Conservation (phyloP, 2,113 vertebrate species). For the Lasiurus borealis region DNA sequence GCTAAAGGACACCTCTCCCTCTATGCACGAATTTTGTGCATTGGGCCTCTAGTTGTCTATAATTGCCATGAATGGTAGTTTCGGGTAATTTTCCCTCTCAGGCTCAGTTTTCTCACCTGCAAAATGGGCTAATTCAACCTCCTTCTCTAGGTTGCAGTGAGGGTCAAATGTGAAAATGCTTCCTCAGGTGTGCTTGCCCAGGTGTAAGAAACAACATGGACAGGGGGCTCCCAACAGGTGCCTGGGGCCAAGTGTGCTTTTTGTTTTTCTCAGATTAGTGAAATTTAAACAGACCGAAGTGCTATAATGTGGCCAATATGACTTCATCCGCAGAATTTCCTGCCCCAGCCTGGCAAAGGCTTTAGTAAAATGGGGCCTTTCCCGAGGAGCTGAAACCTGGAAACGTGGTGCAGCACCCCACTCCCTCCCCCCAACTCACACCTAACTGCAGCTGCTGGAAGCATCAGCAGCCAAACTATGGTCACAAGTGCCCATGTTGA, state of each 20-base stretch:
- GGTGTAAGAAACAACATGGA: accelerated
- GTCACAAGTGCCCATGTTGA: background rate
- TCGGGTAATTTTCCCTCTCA: background rate
- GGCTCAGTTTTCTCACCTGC: conserved; percentile 13
- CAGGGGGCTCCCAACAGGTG: background rate
- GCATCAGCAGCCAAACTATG: background rate
- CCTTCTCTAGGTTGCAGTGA: background rate
- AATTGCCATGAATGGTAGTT: background rate
- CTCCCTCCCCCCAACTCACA: background rate
- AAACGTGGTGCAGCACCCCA: background rate
- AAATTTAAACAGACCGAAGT: background rate
- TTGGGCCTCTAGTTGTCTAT: background rate
- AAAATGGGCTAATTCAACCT: background rate
- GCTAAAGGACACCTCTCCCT: too few relatives aligned
- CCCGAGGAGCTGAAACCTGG: background rate
- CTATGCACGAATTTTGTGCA: too few relatives aligned
- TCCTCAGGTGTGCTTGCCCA: background rate
- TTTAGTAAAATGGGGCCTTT: background rate
- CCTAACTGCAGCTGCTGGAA: background rate
- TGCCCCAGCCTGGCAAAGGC: background rate
- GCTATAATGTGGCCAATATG: background rate
- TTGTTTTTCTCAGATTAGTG: background rate
- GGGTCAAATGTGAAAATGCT: background rate
- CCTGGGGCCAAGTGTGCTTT: background rate
- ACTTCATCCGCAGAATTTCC: background rate